Evolutionary conservation across 2,888 invertebrate genomes (phyloP), one percentile per base, ranked within the genome.

Genomic region (Pilophorus perplexus): DNA sequence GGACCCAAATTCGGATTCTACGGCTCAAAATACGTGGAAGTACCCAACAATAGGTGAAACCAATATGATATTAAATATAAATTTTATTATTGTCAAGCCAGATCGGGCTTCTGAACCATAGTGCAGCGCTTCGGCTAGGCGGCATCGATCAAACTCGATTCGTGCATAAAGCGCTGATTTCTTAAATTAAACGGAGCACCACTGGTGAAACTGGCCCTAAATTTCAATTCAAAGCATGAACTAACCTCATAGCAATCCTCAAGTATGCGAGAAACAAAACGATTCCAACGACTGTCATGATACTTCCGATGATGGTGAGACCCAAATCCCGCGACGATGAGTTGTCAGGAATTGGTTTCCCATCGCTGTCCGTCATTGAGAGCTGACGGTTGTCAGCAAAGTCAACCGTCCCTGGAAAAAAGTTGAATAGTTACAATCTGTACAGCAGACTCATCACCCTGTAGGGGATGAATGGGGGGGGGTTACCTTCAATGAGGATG

Each of bases 271-370:
- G 23, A 37, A 85, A 80, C 69, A 85, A 79, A 54, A 84, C 76
- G 68, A 85, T 76, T 38, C 86, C 85, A 50, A 84, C 75, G 71
- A 82, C 79, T 72, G 85, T 80, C 70, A 86, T 82, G 27, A 84
- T 79, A 38, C 84, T 85, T 33, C 85, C 85, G 69, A 69, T 50
- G 27, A 69, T 57, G 12, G 67, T 68, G 8, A 69, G 40, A 2
- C 66, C 64, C 8, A 69, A 44, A 28, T 59, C 20, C 48, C 67
- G 66, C 4, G 67, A 42, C 5, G 67, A 66, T 1, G 67, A 66
- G 16, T 67, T 28, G 25, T 44, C 65, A n/a, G 50, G 33, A 14
- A 42, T 42, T 0, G 27, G 20, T 28, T 71, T 69, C 22, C 71
- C 73, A 22, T 71, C 71, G 28, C 70, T 67, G 16, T 74, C 74